phyloP scores from a whole-genome alignment of 2,113 vertebrate species.

The Cyprinodon variegatus region DNA sequence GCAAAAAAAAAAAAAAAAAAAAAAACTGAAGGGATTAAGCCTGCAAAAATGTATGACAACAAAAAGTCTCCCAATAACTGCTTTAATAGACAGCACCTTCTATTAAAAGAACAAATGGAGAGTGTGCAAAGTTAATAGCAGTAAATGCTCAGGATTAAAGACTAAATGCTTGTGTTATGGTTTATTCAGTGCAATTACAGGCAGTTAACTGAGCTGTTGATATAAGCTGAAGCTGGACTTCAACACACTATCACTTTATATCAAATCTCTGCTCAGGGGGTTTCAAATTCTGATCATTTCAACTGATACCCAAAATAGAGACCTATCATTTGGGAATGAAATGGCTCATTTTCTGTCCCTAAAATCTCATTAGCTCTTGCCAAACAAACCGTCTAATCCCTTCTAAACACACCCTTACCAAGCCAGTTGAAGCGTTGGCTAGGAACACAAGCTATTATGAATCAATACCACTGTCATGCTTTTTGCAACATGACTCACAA shows the following conservation, averaged over 20 bases:
- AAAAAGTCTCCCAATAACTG: too few relatives aligned
- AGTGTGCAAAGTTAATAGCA: too few relatives aligned
- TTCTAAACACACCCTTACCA: slow-evolving; percentile 34
- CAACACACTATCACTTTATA: slow-evolving; percentile 4
- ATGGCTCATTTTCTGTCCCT: slow-evolving; percentile 37
- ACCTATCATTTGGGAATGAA: slow-evolving; percentile 35
- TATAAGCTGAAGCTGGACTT: background rate
- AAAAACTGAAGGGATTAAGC: too few relatives aligned
- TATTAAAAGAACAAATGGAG: too few relatives aligned
- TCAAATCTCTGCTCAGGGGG: slow-evolving; percentile 3
- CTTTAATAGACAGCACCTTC: too few relatives aligned
- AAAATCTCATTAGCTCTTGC: slow-evolving; percentile 57
- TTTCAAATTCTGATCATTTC: slow-evolving; percentile 18
- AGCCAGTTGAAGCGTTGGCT: slow-evolving; percentile 9
- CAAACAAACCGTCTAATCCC: slow-evolving; percentile 57
- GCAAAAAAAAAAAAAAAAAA: too few relatives aligned
- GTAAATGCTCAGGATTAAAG: background rate
- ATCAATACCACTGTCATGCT: slow-evolving; percentile 64
- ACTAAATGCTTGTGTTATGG: background rate
- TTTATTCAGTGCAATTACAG: background rate
- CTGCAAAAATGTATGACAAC: too few relatives aligned
- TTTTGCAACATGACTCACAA: slow-evolving; percentile 59
- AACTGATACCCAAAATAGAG: slow-evolving; percentile 24
- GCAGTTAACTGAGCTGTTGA: background rate
- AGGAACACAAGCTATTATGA: slow-evolving; percentile 43